Base-by-base conservation (phyloP, 2,113 vertebrate genomes). In the Notarius quadriscutis region DNA sequence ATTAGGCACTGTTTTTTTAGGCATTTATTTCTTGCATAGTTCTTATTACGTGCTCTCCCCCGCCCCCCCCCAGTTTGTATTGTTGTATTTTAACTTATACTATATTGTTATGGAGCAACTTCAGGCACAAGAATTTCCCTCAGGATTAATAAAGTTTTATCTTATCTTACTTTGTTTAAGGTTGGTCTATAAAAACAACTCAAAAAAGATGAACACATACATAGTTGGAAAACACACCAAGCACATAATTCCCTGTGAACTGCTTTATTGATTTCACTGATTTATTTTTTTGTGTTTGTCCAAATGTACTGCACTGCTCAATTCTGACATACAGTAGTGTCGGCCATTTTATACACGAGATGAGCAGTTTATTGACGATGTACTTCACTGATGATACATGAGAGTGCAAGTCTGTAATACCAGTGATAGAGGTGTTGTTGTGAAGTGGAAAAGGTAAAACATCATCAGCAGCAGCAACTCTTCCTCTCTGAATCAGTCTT, bases 401-500 rank as follows among this genome's bases (percentile, higher is more conserved):
- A 55, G 11, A 78, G 25, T 11, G 2, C 18, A n/a, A 22, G 30
- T 71, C 27, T 22, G 30, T 80, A 14, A n/a, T 50, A 71, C 27
- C 62, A 51, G 67, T 48, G 51, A 7, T 10, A 22, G 81, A 50
- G 14, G 57, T 53, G 18, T 25, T 11, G 67, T 22, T 3, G 51
- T 65, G 25, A 55, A n/a, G 15, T 48, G 11, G 50, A 67, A 20
- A 7, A 50, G 63, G 78, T 57, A 57, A 69, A 71, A 51, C 86
- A n/a, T 25, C 50, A 48, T 25, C 78, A 57, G 34, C 55, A 81
- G 80, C 91, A 17, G 86, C 20, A 17, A 63, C 60, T 75, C 77
- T 84, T n/a, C 78, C 1, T 4, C 9, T 48, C 67, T 15, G 41
- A 87, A 87, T 83, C 62, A 18, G 22, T 80, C 87, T 90, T 92